These are phyloP conservation scores for Phyto melanocephala DNA, from an alignment of 2,888 invertebrate species.

Conservation along the genomic window DNA sequence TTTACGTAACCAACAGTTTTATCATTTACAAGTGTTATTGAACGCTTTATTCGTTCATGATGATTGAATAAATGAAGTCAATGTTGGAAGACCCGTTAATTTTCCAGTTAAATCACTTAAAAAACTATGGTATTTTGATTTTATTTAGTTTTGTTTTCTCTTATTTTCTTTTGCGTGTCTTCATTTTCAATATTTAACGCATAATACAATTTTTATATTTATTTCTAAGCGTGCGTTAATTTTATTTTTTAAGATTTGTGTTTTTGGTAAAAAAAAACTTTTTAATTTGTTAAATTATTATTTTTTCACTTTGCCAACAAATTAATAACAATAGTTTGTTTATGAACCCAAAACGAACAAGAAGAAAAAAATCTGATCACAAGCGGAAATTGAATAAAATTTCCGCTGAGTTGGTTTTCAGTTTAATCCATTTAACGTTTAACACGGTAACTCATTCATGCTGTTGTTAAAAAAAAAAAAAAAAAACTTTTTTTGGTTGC, in stretches of 20 bases:
- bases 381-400: constrained; percentile 63
- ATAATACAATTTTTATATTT: not conserved
- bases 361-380: constrained; percentile 36
- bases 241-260: not conserved
- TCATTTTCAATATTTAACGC: not conserved
- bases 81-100: no score
- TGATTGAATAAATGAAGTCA: no score
- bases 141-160: not conserved
- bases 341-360: constrained; percentile 12
- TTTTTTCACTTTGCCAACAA: constrained; percentile 43
- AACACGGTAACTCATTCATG: not conserved
- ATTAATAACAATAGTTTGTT: constrained; percentile 25
- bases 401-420: constrained; percentile 63
- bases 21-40: no score
- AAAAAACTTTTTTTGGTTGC: not conserved
- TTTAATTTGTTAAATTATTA: constrained; percentile 9
- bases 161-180: not conserved
- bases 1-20: no score
- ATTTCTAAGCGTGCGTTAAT: not conserved
- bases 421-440: constrained; percentile 55
- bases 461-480: no score
- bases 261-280: not conserved
- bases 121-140: no score
- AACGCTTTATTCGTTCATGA: no score
- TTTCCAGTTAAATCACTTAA: no score